phyloP scores from a whole-genome alignment of 2,113 vertebrate species.

The Candoia aspera region DNA sequence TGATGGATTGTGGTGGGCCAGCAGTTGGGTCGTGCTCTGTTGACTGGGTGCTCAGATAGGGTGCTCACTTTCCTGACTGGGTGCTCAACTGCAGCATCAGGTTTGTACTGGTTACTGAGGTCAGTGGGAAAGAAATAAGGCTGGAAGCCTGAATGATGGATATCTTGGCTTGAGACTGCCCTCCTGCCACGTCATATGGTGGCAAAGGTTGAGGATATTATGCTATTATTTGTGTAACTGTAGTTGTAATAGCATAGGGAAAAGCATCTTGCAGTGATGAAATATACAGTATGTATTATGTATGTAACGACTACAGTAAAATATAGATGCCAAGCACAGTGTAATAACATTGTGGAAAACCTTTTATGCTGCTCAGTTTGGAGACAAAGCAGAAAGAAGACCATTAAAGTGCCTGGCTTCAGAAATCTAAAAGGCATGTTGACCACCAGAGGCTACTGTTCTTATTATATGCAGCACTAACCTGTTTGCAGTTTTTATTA shows the following conservation, averaged over 20 bases:
- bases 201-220: background rate
- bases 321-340: background rate
- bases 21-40: background rate
- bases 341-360: background rate
- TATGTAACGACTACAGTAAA: background rate
- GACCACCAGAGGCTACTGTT: background rate
- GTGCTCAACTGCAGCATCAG: background rate
- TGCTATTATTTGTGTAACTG: too few species aligned
- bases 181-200: background rate
- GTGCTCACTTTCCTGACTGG: background rate
- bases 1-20: background rate
- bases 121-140: background rate
- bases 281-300: background rate
- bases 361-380: background rate
- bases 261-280: background rate
- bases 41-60: background rate
- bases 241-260: background rate
- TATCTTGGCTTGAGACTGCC: background rate
- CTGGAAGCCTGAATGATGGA: background rate
- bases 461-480: background rate
- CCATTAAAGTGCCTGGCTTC: background rate
- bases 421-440: background rate
- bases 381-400: background rate
- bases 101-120: background rate
- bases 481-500: background rate